phyloP scores from a whole-genome alignment of 2,797 vertebrate genomes.

The Poeciliopsis presidionis region DNA sequence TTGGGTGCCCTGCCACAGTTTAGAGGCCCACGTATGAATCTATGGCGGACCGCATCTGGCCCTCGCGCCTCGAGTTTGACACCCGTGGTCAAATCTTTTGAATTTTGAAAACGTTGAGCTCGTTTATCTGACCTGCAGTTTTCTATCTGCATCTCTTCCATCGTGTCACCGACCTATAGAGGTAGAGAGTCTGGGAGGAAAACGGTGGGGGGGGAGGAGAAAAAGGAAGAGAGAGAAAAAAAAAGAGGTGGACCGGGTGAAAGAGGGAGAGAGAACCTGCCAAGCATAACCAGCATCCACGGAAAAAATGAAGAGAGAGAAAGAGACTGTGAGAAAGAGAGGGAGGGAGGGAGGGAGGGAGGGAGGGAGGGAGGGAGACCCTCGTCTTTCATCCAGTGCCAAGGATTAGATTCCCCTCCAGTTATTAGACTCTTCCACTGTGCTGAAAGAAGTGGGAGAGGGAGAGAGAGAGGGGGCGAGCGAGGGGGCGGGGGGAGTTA shows the following conservation, averaged over 20 bases:
- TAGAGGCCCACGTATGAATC: no score
- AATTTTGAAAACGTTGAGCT: background rate
- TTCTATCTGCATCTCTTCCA: constrained; percentile 6
- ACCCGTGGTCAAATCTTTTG: no score
- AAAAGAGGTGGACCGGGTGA: constrained; percentile 44
- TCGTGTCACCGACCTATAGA: constrained; percentile 42
- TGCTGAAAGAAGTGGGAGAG: constrained; percentile 77
- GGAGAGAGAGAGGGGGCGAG: constrained; percentile 1
- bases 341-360: constrained; percentile 75
- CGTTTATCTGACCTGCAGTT: background rate
- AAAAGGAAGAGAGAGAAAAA: background rate
- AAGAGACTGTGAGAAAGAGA: constrained; percentile 77
- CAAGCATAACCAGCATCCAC: constrained; percentile 76
- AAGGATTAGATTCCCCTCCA: constrained; percentile 86
- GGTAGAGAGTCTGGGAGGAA: constrained; percentile 34
- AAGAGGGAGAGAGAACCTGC: constrained; percentile 62
- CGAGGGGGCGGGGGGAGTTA: constrained; percentile 19
- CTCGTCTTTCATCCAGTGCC: constrained; percentile 83
- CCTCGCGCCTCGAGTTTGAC: no score
- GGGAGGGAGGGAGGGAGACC: constrained; percentile 76
- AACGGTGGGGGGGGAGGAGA: constrained; percentile 4
- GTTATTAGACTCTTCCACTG: constrained; percentile 86
- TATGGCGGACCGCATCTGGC: no score
- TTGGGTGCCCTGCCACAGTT: no score
- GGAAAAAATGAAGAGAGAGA: constrained; percentile 73